Conservation (phyloP, 2,888 invertebrate species). For the Leucania comma region DNA sequence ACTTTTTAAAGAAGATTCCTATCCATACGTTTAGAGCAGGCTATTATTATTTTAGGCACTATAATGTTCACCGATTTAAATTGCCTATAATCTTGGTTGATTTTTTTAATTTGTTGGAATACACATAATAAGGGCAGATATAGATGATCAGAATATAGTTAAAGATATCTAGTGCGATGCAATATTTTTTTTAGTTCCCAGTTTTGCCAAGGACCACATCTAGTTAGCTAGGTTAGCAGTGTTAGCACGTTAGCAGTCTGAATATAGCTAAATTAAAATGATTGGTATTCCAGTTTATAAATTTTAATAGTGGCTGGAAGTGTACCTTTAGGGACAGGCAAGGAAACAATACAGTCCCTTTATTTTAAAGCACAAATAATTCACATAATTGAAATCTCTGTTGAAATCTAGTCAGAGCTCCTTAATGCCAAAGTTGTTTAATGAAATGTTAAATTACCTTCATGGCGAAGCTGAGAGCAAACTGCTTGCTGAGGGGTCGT, state of each 20-base stretch:
- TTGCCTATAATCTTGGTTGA: not conserved
- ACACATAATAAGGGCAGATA: no score
- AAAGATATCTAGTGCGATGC: not conserved
- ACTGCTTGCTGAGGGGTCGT: constrained; percentile 84
- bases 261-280: not conserved
- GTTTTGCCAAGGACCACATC: not conserved
- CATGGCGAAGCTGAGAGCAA: constrained; percentile 86
- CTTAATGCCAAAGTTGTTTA: constrained; percentile 30
- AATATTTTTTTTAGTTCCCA: not conserved
- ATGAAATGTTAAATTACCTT: constrained; percentile 78
- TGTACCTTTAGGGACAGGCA: not conserved
- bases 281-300: not conserved
- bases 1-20: not conserved
- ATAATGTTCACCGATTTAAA: not conserved
- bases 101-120: not conserved
- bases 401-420: not conserved
- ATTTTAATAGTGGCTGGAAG: not conserved
- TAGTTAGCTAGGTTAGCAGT: not conserved
- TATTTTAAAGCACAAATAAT: constrained; percentile 2
- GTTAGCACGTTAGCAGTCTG: no score
- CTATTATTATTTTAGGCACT: not conserved
- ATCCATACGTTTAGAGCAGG: not conserved
- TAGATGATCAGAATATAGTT: not conserved
- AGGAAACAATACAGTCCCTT: not conserved
- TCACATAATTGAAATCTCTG: not conserved